Conservation (phyloP, 2,888 invertebrate species). For the Lasioglossum vierecki region DNA sequence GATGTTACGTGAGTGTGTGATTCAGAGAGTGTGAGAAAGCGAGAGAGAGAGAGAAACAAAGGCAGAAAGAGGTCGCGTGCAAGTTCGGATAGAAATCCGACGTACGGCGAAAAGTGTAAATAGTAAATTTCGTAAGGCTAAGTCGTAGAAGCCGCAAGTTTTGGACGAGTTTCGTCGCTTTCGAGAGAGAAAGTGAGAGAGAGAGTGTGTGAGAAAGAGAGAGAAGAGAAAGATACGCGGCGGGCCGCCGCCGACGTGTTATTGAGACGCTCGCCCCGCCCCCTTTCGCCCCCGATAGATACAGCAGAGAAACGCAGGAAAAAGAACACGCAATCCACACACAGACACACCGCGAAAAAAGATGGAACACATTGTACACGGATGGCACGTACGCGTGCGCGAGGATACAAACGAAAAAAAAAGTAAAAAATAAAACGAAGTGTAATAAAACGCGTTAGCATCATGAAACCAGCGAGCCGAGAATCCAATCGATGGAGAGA, state of each 20-base stretch:
- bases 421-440: background rate
- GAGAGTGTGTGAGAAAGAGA: conserved; percentile 5
- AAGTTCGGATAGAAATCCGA: conserved; percentile 48
- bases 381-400: background rate
- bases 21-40: background rate
- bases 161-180: conserved; percentile 44
- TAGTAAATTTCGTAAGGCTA: conserved; percentile 70
- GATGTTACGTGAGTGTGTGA: background rate
- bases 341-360: background rate
- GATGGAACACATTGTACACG: background rate
- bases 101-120: conserved; percentile 62
- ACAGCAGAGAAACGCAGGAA: conserved; percentile 21
- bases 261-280: conserved; percentile 76
- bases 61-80: conserved; percentile 20
- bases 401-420: background rate
- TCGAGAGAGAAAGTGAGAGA: conserved; percentile 27
- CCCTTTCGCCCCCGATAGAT: conserved; percentile 55
- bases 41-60: background rate
- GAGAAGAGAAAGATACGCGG: conserved; percentile 67
- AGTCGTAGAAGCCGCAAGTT: conserved; percentile 63
- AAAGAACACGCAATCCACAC: background rate
- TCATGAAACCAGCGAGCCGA: conserved; percentile 17
- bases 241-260: conserved; percentile 77
- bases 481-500: conserved; percentile 16
- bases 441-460: conserved; percentile 4